phyloP scores from a whole-genome alignment of 1,140 invertebrate genomes.

The Anastrepha ludens region DNA sequence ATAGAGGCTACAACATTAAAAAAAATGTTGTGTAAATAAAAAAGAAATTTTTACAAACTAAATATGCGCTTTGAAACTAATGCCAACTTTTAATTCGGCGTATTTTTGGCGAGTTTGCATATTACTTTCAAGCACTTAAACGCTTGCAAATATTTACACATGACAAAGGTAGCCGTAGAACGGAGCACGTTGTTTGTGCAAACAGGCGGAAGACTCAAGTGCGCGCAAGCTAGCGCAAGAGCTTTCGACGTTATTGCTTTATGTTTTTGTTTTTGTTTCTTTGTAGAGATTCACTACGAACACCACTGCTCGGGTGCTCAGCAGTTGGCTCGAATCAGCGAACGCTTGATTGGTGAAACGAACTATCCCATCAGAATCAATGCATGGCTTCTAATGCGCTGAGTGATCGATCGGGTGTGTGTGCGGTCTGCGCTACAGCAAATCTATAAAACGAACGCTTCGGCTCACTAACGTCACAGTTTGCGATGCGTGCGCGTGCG shows the following conservation, averaged over 20 bases:
- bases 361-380: not conserved
- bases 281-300: too few relatives aligned
- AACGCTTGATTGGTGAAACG: slow-evolving; percentile 2
- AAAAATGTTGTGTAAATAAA: slow-evolving; percentile 1
- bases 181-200: slow-evolving; percentile 12
- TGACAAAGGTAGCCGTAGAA: not conserved
- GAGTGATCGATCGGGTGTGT: not conserved
- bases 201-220: not conserved
- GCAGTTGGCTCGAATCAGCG: not conserved
- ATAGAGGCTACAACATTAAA: not conserved
- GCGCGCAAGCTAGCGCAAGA: too few relatives aligned
- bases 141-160: slow-evolving; percentile 37
- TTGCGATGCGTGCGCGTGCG: slow-evolving; percentile 8
- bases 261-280: not conserved
- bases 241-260: too few relatives aligned
- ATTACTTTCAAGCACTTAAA: slow-evolving; percentile 34
- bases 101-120: slow-evolving; percentile 36
- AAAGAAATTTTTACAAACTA: not conserved
- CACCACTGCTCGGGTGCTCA: not conserved
- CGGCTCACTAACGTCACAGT: slow-evolving; percentile 17
- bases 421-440: not conserved
- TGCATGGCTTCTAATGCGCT: not conserved
- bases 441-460: slow-evolving; percentile 37
- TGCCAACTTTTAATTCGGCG: not conserved
- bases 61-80: not conserved